Evolutionary conservation across 1,140 invertebrate genomes (phyloP).

Genomic region (Phortica variegata): DNA sequence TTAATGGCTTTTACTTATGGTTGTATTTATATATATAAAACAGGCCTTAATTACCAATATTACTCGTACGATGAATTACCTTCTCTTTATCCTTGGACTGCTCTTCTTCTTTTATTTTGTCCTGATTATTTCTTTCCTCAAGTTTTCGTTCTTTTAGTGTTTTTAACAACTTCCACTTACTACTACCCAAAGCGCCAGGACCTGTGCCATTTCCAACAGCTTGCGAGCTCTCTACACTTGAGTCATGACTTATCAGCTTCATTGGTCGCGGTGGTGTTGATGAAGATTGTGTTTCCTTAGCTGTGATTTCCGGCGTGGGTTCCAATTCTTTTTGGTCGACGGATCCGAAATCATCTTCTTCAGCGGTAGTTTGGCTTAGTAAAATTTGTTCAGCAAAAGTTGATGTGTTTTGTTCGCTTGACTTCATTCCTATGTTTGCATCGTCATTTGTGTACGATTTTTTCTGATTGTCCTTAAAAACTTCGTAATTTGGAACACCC

Average conservation of each 20-base stretch:
- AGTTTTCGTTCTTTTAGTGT: constrained; percentile 86
- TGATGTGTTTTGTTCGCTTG: background rate
- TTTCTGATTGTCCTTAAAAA: constrained; percentile 64
- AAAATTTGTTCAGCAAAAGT: too few relatives aligned
- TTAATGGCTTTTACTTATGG: too few relatives aligned
- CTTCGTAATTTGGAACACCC: constrained; percentile 57
- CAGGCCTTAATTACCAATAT: too few relatives aligned
- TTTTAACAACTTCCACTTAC: constrained; percentile 88
- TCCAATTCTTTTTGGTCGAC: background rate
- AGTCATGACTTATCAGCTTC: constrained; percentile 26
- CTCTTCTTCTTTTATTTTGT: constrained; percentile 64
- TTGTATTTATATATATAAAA: too few relatives aligned
- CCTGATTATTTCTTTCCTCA: constrained; percentile 72
- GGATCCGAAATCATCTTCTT: background rate
- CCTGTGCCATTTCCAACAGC: constrained; percentile 14
- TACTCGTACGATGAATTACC: too few relatives aligned
- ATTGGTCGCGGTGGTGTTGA: background rate
- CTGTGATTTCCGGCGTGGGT: background rate
- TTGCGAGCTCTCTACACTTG: constrained; percentile 27
- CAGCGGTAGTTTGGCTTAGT: background rate
- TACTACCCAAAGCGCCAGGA: constrained; percentile 59
- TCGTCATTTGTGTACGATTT: constrained; percentile 2
- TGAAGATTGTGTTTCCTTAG: background rate
- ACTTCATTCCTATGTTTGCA: background rate
- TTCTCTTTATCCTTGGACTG: constrained; percentile 67